phyloP scores from a whole-genome alignment of 2,888 invertebrate genomes.

The Charanyca ferruginea region DNA sequence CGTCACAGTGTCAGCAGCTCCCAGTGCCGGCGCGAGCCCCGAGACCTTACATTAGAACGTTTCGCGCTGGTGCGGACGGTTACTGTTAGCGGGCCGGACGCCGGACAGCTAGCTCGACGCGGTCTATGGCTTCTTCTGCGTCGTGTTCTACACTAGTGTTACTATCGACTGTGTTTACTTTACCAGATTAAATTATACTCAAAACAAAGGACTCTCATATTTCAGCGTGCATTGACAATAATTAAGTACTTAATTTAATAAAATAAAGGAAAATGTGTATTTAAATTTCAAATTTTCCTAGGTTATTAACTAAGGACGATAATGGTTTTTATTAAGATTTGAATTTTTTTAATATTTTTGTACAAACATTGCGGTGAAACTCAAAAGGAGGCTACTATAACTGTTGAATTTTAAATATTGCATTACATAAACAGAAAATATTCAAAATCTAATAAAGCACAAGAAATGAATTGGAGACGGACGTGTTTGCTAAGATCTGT shows the following conservation, averaged over 20 bases:
- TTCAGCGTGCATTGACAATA: constrained; percentile 47
- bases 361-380: neutral
- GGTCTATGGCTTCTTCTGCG: neutral
- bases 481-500: too few relatives aligned
- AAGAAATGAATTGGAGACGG: neutral
- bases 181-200: constrained; percentile 10
- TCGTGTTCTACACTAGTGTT: constrained; percentile 5
- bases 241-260: neutral
- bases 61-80: constrained; percentile 85
- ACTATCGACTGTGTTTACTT: constrained; percentile 19
- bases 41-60: constrained; percentile 83
- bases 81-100: constrained; percentile 58
- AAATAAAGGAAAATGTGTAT: neutral
- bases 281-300: too few relatives aligned
- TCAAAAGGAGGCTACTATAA: neutral
- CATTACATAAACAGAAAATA: too few relatives aligned
- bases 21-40: too few relatives aligned
- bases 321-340: too few relatives aligned
- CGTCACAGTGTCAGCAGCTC: constrained; percentile 47
- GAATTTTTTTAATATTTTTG: neutral
- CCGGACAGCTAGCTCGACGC: constrained; percentile 10
- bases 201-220: constrained; percentile 25
- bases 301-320: neutral
- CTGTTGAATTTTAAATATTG: too few relatives aligned
- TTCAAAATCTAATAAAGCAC: neutral